Base-by-base conservation (phyloP, 2,113 vertebrate genomes). In the Aythya baeri region DNA sequence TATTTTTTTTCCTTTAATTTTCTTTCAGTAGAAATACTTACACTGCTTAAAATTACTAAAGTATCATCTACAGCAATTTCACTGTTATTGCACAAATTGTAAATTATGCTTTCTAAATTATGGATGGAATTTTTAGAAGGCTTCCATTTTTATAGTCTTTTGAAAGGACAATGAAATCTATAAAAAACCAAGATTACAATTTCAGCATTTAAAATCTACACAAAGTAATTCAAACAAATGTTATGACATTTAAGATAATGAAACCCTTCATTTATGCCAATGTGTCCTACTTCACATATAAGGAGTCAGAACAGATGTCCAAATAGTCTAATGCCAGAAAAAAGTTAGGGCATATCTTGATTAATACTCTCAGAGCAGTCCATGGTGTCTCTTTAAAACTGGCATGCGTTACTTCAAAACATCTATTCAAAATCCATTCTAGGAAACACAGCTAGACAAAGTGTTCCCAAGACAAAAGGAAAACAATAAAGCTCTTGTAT, bases 171-270 rank as follows among this genome's bases (percentile, higher is more conserved):
- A 96, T 89, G 95, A 97, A 97, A 97, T 97, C 96, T 96, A 97
- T 93, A 91, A 98, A 98, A 97, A 94, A 85, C 15, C 70, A 96
- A 96, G 95, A 98, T 96, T 97, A 98, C 93, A 97, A 97, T 98
- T 97, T 97, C 98, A 98, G 95, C 97, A 97, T 98, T 97, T 98
- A 96, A 98, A 98, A 98, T 93, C 97, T 96, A 98, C 97, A 96
- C 91, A 97, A 97, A 97, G 97, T 97, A 98, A 98, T 97, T 98
- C 98, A 98, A 98, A 98, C 97, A 98, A 98, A 98, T 98, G 98
- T 98, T 98, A 98, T 98, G 98, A 98, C 98, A 98, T 98, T 98
- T 98, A 98, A 97, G 97, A 98, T 98, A 98, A 98, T 98, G 97
- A 98, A 98, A 97, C 96, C 81, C 97, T 98, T 97, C 97, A 95